Conservation (phyloP, 2,113 vertebrate genomes). For the Lagopus muta region DNA sequence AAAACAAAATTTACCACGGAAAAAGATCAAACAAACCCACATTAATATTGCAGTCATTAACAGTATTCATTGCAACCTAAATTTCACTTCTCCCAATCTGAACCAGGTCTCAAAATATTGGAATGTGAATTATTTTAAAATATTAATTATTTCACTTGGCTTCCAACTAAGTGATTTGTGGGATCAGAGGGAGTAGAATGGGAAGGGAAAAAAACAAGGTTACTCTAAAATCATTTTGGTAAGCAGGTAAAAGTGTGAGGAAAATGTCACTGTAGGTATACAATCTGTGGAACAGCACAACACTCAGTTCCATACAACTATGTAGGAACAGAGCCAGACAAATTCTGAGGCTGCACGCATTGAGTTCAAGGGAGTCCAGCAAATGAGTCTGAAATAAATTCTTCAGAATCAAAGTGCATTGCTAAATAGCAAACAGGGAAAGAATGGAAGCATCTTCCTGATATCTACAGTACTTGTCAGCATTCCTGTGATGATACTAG, state of each 20-base stretch:
- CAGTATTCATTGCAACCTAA: not conserved
- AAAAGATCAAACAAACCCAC: conserved; percentile 23
- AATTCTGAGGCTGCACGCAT: not conserved
- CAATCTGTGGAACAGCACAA: not conserved
- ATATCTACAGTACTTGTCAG: not conserved
- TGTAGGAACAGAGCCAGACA: not conserved
- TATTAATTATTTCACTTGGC: not conserved
- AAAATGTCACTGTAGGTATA: not conserved
- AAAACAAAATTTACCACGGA: conserved; percentile 44
- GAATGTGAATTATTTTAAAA: not conserved
- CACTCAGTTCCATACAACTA: accelerated
- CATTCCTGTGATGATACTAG: not conserved
- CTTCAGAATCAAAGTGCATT: not conserved
- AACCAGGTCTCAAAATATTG: not conserved
- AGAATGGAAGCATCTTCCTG: not conserved
- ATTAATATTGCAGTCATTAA: not conserved
- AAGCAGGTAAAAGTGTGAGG: not conserved
- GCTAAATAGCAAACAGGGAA: not conserved
- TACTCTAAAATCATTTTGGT: not conserved
- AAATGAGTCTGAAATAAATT: not conserved
- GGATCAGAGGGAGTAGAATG: not conserved
- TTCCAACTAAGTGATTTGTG: not conserved
- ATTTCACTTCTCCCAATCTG: not conserved
- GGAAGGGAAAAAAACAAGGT: not conserved
- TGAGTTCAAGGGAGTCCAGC: not conserved